A percentile compares a stretch with the other conserved stretches of the same genome.
phyloP scores from a whole-genome alignment of 2,888 invertebrate genomes.

The Operophtera brumata region DNA sequence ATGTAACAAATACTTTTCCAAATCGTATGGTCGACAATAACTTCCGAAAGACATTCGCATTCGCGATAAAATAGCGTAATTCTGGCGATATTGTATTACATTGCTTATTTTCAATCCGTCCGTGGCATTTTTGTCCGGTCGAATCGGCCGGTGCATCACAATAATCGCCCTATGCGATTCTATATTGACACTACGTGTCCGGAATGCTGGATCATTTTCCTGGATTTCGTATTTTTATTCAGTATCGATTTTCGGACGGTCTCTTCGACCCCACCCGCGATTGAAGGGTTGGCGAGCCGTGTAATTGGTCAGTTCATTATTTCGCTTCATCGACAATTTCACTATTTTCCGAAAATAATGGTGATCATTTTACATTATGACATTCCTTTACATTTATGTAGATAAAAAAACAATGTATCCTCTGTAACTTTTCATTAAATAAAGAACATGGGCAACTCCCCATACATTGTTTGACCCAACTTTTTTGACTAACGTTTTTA shows the following conservation, averaged over 20 bases:
- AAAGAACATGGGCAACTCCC: too few relatives aligned
- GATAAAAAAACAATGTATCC: too few relatives aligned
- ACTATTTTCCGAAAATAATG: constrained; percentile 11
- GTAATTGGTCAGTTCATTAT: constrained; percentile 79
- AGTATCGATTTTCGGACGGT: constrained; percentile 61
- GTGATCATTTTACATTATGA: not conserved
- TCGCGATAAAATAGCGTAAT: not conserved
- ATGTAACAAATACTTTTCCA: too few relatives aligned
- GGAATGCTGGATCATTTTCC: constrained; percentile 68
- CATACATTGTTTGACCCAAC: too few relatives aligned
- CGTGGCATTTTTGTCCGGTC: constrained; percentile 59
- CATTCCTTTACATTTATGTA: too few relatives aligned
- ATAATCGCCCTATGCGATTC: constrained; percentile 72
- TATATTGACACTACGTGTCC: constrained; percentile 77
- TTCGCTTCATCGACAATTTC: constrained; percentile 32
- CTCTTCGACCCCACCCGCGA: constrained; percentile 47
- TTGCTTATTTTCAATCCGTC: constrained; percentile 69
- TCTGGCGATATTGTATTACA: constrained; percentile 14
- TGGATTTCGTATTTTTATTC: constrained; percentile 76
- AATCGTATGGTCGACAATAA: too few relatives aligned
- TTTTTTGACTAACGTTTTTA: too few relatives aligned
- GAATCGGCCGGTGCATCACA: constrained; percentile 66
- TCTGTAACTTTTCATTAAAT: too few relatives aligned
- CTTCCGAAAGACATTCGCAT: not conserved
- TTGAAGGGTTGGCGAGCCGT: constrained; percentile 73